Base-by-base conservation (phyloP, 1,140 invertebrate genomes). In the Adoxophyes honmai region DNA sequence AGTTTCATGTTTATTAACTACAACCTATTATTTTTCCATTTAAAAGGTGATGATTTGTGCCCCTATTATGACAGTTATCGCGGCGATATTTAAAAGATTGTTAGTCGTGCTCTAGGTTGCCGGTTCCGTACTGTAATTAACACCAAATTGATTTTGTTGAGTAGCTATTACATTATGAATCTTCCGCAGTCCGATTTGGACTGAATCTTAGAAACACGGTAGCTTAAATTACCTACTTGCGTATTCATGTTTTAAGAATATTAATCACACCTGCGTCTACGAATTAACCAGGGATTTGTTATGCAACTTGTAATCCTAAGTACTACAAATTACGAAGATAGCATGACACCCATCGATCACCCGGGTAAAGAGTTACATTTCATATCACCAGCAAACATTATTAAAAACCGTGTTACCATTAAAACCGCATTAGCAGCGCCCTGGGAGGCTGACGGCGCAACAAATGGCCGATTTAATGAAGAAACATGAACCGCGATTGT, bases 391-490 rank as follows among this genome's bases (percentile, higher is more conserved):
- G 7, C 33, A 5, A 34, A 34, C 21, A 34, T 52, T 34, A 35
- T 52, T 52, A 52, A 68, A 65, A 76, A 68, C 51, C 51, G 61
- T 66, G 64, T 67, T 63, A 73, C 55, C 56, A 72, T 72, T 72
- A 72, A 70, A 77, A 73, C 39, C 54, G 59, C 67, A 75, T 78
- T 78, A 78, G 64, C 55, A 62, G 54, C 74, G 59, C 75, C 42
- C 67, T 80, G 73, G 71, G 72, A 66, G 70, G 70, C 68, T 75
- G 78, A 73, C 74, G 70, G 51, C 35, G 35, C 64, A 63, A 85
- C 73, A 74, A 76, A 79, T 78, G 75, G 34, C 59, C 15, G 42
- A 35, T 52, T 52, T 84, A 81, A 85, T 81, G 72, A 78, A 79
- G 75, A 81, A 81, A 68, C 68, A 81, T 76, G 62, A 65, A 59